phyloP scores from a whole-genome alignment of 2,113 vertebrate species.

The Octodon degus region DNA sequence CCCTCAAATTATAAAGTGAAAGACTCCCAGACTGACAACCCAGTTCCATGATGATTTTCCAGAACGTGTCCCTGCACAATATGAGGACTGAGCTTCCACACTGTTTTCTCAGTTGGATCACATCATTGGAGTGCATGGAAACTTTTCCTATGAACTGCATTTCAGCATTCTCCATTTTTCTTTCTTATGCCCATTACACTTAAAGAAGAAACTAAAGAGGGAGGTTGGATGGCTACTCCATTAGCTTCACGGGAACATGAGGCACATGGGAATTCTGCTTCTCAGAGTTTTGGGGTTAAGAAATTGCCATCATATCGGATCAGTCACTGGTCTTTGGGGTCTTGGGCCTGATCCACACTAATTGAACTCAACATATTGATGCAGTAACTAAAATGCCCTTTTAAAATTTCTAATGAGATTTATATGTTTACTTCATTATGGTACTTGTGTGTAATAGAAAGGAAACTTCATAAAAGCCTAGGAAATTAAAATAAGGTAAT shows the following conservation, averaged over 20 bases:
- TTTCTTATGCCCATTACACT: background rate
- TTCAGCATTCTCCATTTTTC: background rate
- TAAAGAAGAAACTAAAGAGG: background rate
- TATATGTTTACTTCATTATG: background rate
- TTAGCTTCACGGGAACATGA: background rate
- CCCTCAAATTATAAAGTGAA: constrained; percentile 28
- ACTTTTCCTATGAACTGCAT: background rate
- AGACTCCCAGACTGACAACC: constrained; percentile 11
- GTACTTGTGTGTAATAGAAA: constrained; percentile 50
- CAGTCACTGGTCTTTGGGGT: background rate
- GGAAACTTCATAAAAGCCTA: background rate
- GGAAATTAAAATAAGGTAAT: constrained; percentile 32
- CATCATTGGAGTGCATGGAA: background rate
- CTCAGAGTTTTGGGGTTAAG: background rate
- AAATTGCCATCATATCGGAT: background rate
- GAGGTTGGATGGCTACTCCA: background rate
- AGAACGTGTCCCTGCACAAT: background rate
- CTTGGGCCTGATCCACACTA: background rate
- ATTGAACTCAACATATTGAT: background rate
- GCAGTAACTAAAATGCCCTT: background rate
- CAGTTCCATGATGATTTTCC: background rate
- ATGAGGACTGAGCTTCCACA: background rate
- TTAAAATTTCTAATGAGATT: background rate
- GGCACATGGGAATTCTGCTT: background rate
- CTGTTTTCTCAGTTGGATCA: background rate